Evolutionary conservation across 2,888 invertebrate genomes (phyloP), one percentile per base, ranked within the genome.

Genomic region (Polyommatus icarus): DNA sequence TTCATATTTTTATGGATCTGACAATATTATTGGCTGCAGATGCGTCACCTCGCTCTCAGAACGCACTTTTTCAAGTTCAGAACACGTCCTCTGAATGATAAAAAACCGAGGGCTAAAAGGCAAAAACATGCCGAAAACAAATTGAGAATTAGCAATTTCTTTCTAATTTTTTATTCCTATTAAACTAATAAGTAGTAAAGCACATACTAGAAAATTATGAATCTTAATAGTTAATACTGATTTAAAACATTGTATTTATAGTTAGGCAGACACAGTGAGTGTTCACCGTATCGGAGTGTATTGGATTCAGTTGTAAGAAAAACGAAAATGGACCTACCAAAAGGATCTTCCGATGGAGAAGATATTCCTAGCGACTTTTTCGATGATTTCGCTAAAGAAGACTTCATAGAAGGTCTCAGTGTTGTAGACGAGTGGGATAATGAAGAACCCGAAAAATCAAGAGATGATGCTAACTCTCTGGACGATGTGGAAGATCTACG

Each of bases 301-400:
- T 29, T 6, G 15, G 29, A 67, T 29, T 32, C 29, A 40, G 40
- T 40, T 20, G 1, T 0, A n/a, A 40, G 18, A 36, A 40, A 72
- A 40, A n/a, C 46, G 29, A 50, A 75, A 24, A 75, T 75, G 75
- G 75, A 75, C 4, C 24, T 4, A 6, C 20, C 24, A 54, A 75
- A 75, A 7, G 75, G 46, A 54, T 75, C 75, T 78, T 88, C 86
- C 29, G 90, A 89, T 57, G 84, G 84, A 59, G 93, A 93, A 83
- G 93, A 93, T 82, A 85, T 94, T 80, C 91, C 93, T 6, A 93
- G 92, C 87, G 93, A 93, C 86, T 93, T 93, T 83, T 93, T 94
- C 82, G 94, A 94, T 81, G 93, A 93, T 81, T 93, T 94, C 83
- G 86, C 81, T 78, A 93, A 90, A 82, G 93, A 91, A 10, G 93